A percentile compares a stretch with the other conserved stretches of the same genome.
phyloP scores from a whole-genome alignment of 2,888 invertebrate genomes.

The Ischnura elegans region DNA sequence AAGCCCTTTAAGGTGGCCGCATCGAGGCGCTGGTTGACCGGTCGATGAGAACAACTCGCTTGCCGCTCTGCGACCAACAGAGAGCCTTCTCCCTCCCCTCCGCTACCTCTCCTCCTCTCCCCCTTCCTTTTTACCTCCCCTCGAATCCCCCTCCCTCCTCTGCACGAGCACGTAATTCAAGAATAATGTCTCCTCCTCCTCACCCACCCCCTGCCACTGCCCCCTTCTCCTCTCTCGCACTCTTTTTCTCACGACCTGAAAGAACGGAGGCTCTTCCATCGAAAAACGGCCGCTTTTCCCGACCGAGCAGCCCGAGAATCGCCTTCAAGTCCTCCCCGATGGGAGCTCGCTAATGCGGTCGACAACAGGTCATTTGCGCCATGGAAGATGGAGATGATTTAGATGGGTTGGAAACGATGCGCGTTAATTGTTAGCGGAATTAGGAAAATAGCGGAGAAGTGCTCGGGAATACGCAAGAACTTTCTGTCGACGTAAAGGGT shows the following conservation, averaged over 20 bases:
- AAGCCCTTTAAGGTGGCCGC: slow-evolving; percentile 57
- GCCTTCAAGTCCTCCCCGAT: no score
- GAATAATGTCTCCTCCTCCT: slow-evolving; percentile 16
- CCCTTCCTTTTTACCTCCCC: neutral
- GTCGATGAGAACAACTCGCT: slow-evolving; percentile 47
- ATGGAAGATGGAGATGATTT: no score
- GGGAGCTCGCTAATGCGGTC: no score
- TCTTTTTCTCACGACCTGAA: neutral
- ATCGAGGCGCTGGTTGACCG: slow-evolving; percentile 48
- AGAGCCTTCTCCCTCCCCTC: neutral
- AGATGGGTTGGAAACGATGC: no score
- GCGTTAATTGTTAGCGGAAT: no score
- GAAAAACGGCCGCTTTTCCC: no score
- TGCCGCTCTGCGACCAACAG: slow-evolving; percentile 22
- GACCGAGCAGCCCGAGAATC: no score
- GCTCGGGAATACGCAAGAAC: no score
- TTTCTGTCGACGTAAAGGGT: no score
- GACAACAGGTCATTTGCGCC: no score
- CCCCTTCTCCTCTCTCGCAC: neutral
- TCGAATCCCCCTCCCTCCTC: neutral
- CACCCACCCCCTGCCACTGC: neutral
- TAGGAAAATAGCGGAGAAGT: no score
- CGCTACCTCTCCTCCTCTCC: neutral
- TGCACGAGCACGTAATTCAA: slow-evolving; percentile 18
- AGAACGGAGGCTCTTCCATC: neutral